Evolutionary conservation across 2,113 vertebrate species (phyloP).

Genomic region (Carassius auratus): DNA sequence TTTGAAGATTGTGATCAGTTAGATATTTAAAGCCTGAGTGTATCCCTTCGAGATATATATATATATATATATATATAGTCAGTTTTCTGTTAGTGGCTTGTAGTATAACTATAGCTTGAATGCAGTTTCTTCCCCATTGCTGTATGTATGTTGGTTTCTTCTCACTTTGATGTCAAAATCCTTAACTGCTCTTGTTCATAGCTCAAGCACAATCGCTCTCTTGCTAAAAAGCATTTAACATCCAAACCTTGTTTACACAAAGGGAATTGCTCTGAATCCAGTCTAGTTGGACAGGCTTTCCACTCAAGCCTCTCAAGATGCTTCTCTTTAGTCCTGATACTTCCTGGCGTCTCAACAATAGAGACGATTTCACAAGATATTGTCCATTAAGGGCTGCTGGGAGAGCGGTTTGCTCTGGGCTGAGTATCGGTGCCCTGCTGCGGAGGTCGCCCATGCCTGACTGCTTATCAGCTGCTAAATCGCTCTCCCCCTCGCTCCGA

Average conservation of each 20-base stretch:
- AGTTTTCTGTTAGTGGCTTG: background rate
- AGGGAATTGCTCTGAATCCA: background rate
- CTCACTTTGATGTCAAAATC: background rate
- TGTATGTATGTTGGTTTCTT: background rate
- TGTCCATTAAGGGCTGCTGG: conserved; percentile 14
- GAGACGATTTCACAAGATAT: conserved; percentile 31
- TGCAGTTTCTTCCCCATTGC: background rate
- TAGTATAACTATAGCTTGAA: too few relatives aligned
- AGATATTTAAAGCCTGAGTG: background rate
- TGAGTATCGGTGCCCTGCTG: background rate
- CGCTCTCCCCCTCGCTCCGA: conserved; percentile 23
- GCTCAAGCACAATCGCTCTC: background rate
- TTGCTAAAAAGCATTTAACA: too few relatives aligned
- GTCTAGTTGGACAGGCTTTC: background rate
- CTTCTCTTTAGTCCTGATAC: background rate
- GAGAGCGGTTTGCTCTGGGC: conserved; percentile 16
- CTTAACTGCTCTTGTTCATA: background rate
- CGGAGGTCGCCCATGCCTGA: background rate
- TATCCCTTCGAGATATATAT: background rate
- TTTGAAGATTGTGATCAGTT: background rate
- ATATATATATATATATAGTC: background rate
- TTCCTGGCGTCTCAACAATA: conserved; percentile 15
- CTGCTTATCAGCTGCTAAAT: conserved; percentile 17
- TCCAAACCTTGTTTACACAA: background rate
- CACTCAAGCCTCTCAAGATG: background rate